Evolutionary conservation across 2,797 vertebrate genomes (phyloP), one percentile per base, ranked within the genome.

Genomic region (Sebastes goodei): DNA sequence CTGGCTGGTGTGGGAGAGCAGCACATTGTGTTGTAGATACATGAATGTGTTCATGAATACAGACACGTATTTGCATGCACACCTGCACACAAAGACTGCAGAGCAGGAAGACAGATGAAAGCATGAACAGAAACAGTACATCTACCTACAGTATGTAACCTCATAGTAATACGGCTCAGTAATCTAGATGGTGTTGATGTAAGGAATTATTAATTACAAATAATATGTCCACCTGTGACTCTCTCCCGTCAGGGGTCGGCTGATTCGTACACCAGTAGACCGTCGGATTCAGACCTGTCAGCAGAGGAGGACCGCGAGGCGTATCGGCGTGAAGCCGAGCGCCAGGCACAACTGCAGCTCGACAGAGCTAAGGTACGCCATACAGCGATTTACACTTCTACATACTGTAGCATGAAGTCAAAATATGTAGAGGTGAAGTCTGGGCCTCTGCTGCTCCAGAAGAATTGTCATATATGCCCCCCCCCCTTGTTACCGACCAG

Each of bases 251-350:
- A 99, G 98, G 98, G 98, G 93, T 99, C 98, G 84, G 98, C 98
- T 46, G 97, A 98, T 96, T 99, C 98, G 86, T 98, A 99, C 88
- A 99, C 97, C 92, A 99, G 98, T 96, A 97, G 98, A 91, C 98
- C 98, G 27, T 98, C 98, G 95, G 98, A 99, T 96, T 99, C 98
- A 83, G 98, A 99, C 97, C 97, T 98, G 95, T 99, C 98, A 95
- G 97, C 97, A 80, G 98, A 99, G 94, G 98, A 99, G 96, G 98
- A 99, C 86, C 97, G 97, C 81, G 98, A 99, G 95, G 97, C 97
- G 86, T 97, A 96, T 96, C 97, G 97, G 94, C 97, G 97, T 80
- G 97, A 99, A 95, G 97, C 98, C 96, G 97, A 98, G 93, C 97
- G 96, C 95, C 98, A 99, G 94, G 97, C 97, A 85, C 98, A 98